A percentile compares a stretch with the other conserved stretches of the same genome.
Evolutionary conservation across 2,888 invertebrate genomes (phyloP).

Genomic region (Notodonta ziczac): DNA sequence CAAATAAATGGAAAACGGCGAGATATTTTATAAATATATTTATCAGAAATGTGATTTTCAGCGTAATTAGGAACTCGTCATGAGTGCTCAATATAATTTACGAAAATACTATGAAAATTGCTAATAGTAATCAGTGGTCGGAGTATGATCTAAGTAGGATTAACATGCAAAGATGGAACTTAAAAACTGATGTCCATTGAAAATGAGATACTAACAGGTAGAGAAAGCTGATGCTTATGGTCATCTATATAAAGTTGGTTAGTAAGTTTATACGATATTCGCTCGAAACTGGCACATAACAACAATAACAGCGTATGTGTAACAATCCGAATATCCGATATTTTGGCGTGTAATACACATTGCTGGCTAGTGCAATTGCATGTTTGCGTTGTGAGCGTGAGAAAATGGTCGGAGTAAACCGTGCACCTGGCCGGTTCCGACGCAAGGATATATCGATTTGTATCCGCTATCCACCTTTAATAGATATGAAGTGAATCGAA

Average conservation of each 20-base stretch:
- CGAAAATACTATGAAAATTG: too few species aligned
- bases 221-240: too few species aligned
- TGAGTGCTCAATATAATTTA: too few species aligned
- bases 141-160: too few species aligned
- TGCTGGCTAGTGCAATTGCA: conserved; percentile 16
- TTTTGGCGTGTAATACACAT: conserved; percentile 17
- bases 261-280: neutral
- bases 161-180: too few species aligned
- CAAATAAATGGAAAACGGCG: conserved; percentile 5
- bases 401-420: conserved; percentile 37
- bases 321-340: conserved; percentile 13
- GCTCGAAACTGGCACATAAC: too few species aligned
- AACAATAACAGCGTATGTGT: neutral
- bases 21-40: conserved; percentile 16
- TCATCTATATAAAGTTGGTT: too few species aligned
- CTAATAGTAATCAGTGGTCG: too few species aligned
- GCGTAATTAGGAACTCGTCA: too few species aligned
- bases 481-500: conserved; percentile 44
- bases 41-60: neutral
- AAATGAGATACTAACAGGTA: too few species aligned
- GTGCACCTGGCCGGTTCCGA: conserved; percentile 46
- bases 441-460: conserved; percentile 48
- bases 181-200: too few species aligned
- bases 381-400: conserved; percentile 46
- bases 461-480: conserved; percentile 37